These are phyloP conservation scores for Cossypha niveicapilla DNA, from an alignment of 2,797 vertebrate genomes.

Conservation along the genomic window DNA sequence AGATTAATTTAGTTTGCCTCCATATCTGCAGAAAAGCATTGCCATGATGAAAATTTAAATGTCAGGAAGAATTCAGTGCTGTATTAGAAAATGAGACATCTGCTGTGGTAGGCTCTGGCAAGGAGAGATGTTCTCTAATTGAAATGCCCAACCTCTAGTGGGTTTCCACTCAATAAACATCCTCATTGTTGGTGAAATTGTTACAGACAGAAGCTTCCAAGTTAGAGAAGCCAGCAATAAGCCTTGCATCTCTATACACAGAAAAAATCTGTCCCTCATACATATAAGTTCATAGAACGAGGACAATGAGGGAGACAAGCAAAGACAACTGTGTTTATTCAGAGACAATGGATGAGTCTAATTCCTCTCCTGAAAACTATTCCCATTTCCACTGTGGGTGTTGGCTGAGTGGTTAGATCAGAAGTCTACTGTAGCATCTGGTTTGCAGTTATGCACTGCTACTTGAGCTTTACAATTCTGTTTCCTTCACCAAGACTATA, in stretches of 20 bases:
- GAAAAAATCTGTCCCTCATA: not conserved
- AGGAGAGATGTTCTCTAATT: slow-evolving; percentile 48
- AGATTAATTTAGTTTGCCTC: slow-evolving; percentile 56
- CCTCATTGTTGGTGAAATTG: not conserved
- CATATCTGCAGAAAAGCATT: slow-evolving; percentile 32
- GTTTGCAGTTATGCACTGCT: not conserved
- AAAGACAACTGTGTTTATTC: not conserved
- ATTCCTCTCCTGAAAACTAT: not conserved
- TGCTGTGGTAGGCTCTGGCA: slow-evolving; percentile 34
- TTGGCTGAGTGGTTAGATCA: not conserved
- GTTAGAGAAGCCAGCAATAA: not conserved
- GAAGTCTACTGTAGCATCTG: not conserved
- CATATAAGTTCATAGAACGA: not conserved
- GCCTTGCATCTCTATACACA: not conserved
- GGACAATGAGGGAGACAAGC: not conserved
- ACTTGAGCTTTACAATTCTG: not conserved
- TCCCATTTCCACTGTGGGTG: not conserved
- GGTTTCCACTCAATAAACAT: slow-evolving; percentile 15
- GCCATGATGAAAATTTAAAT: slow-evolving; percentile 52
- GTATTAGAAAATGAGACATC: slow-evolving; percentile 59
- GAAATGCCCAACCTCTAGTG: slow-evolving; percentile 59
- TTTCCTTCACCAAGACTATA: not conserved
- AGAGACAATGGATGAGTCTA: not conserved
- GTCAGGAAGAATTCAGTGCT: slow-evolving; percentile 40
- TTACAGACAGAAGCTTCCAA: not conserved